Evolutionary conservation across 2,113 vertebrate species (phyloP), one percentile per base, ranked within the genome.

Genomic region (Heteronetta atricapilla): DNA sequence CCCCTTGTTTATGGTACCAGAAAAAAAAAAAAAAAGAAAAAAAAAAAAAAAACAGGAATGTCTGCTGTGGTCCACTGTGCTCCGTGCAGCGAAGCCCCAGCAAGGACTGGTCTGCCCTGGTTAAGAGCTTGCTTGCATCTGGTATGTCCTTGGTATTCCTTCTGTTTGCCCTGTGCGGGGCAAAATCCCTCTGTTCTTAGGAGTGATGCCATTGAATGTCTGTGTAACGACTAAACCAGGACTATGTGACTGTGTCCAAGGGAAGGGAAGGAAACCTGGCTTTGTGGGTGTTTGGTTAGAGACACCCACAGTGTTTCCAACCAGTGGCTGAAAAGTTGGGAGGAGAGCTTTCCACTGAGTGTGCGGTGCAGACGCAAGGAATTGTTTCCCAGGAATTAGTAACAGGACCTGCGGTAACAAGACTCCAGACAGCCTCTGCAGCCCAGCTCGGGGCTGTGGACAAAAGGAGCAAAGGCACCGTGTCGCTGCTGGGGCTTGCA

Each of bases 381-480:
- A 25, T 62, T 55, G 21, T 74, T 86, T 82, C 11, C 1, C 34
- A 31, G 75, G 22, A 88, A 33, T 74, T 82, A 40, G 77, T 81
- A 68, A 44, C 38, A 64, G 68, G 52, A 76, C 23, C 19, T 70
- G 23, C 40, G 60, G 52, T 81, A 55, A 86, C 2, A 6, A 82
- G 69, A 64, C 40, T 36, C 64, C 17, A 3, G 44, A 4, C 0
- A 0, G 36, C 20, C 66, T 15, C 73, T 17, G 40, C 58, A 69
- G 83, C 69, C 53, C 50, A 10, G 42, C 72, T 85, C 55, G 8
- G 72, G 89, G 40, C 33, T 80, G 40, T 79, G 56, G 74, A 89
- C 78, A 74, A 78, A 85, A 81, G 82, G 72, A 59, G 80, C 60
- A 48, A 40, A 75, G 58, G 73, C 92, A 25, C 92, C 22, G 33